Percentiles rank a stretch among this genome's conserved stretches.
These are phyloP conservation scores for Megaptera novaeangliae DNA, from an alignment of 2,113 vertebrate species.

Conservation along the genomic window DNA sequence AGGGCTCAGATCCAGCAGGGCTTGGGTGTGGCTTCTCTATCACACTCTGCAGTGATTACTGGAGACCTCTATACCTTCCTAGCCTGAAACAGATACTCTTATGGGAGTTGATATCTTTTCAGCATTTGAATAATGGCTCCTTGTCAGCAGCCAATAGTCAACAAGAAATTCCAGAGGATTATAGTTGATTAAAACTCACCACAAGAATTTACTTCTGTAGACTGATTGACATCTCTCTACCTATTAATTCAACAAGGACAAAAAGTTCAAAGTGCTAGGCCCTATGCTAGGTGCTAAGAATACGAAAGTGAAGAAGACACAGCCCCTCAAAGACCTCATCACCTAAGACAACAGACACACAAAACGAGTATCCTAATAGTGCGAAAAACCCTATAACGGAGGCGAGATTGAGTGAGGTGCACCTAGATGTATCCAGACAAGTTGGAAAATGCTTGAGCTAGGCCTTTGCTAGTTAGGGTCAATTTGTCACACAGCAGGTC, in stretches of 20 bases:
- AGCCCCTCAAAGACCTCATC: background rate
- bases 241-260: background rate
- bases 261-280: background rate
- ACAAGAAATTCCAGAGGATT: constrained; percentile 24
- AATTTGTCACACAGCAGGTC: background rate
- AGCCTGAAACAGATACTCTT: background rate
- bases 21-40: background rate
- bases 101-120: constrained; percentile 29
- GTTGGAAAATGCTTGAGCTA: background rate
- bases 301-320: background rate
- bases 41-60: constrained; percentile 25
- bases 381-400: background rate
- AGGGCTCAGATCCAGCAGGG: background rate
- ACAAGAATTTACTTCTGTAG: background rate
- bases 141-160: constrained; percentile 43
- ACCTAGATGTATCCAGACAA: background rate
- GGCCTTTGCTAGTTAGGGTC: background rate
- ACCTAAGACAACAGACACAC: background rate
- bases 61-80: background rate
- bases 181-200: constrained; percentile 7
- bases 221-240: background rate
- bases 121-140: constrained; percentile 37
- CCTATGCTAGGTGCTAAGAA: background rate
- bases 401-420: background rate
- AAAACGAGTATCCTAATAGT: background rate